Conservation (phyloP, 35 echinoderm and acorn worm species). For the Amphiura filiformis region DNA sequence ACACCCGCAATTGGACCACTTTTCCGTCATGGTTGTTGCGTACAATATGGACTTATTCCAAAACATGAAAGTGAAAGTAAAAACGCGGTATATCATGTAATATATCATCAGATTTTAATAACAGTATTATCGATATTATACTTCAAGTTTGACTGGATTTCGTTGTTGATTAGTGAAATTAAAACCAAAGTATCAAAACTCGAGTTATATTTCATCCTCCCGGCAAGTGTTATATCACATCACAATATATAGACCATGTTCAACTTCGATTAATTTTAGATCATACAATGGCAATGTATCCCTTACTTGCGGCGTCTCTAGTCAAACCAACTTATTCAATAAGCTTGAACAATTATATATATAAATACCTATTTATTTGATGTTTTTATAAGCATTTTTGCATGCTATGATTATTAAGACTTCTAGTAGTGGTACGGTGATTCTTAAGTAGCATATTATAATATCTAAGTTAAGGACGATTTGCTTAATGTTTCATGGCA, state of each 20-base stretch:
- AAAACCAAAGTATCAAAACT: too few species aligned
- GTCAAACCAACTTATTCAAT: neutral
- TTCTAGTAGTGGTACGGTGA: neutral
- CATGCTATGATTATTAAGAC: neutral
- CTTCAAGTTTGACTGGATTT: too few species aligned
- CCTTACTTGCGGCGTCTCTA: too few species aligned
- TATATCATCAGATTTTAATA: too few species aligned
- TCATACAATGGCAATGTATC: too few species aligned
- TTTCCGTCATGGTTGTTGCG: too few species aligned
- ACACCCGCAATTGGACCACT: too few species aligned
- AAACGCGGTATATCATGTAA: too few species aligned
- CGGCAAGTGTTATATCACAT: neutral
- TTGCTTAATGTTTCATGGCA: neutral
- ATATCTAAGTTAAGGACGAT: neutral
- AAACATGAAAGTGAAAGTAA: too few species aligned
- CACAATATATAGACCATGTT: neutral
- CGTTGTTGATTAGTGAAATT: too few species aligned
- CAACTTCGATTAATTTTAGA: neutral
- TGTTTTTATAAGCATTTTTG: neutral
- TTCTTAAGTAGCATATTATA: neutral
- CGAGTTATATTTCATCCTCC: neutral
- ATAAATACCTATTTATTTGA: neutral
- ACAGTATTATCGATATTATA: too few species aligned
- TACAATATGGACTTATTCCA: too few species aligned
- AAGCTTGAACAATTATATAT: neutral